Percentiles rank a stretch among this genome's conserved stretches.
These are phyloP conservation scores for Eilema depressum DNA, from an alignment of 2,888 invertebrate species.

Conservation along the genomic window DNA sequence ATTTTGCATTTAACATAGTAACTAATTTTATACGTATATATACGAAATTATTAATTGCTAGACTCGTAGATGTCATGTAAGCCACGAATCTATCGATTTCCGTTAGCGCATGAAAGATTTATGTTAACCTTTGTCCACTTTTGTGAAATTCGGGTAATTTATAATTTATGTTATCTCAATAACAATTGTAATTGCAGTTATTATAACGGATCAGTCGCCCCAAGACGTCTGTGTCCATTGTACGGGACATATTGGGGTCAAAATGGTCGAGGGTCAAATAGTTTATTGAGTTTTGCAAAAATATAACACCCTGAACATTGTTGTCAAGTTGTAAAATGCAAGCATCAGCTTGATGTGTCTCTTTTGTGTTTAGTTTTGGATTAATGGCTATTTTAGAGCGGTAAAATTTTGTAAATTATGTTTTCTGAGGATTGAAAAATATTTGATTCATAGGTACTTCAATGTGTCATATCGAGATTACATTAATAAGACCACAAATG, in stretches of 20 bases:
- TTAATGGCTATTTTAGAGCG: conserved; percentile 23
- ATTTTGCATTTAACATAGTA: too few species aligned
- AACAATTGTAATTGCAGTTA: conserved; percentile 79
- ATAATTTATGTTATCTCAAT: conserved; percentile 84
- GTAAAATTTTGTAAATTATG: neutral
- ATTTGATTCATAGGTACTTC: neutral
- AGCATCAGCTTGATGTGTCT: conserved; percentile 40
- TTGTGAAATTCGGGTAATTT: conserved; percentile 65
- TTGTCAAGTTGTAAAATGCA: conserved; percentile 59
- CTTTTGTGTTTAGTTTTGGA: conserved; percentile 33
- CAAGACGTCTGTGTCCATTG: conserved; percentile 75
- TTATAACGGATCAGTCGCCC: conserved; percentile 80
- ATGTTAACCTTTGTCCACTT: conserved; percentile 41
- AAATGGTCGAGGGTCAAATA: conserved; percentile 80
- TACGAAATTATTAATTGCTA: neutral
- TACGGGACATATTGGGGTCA: conserved; percentile 72
- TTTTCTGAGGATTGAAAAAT: neutral
- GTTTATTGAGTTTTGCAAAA: conserved; percentile 75
- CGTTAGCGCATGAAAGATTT: conserved; percentile 52
- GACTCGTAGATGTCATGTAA: conserved; percentile 15
- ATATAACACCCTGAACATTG: conserved; percentile 72
- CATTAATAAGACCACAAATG: neutral
- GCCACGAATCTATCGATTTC: conserved; percentile 34
- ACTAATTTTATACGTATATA: neutral
- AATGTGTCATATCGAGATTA: neutral